Percentiles rank a stretch among this genome's conserved stretches.
These are phyloP conservation scores for Pachyramphus minor DNA, from an alignment of 2,113 vertebrate genomes.

Conservation along the genomic window DNA sequence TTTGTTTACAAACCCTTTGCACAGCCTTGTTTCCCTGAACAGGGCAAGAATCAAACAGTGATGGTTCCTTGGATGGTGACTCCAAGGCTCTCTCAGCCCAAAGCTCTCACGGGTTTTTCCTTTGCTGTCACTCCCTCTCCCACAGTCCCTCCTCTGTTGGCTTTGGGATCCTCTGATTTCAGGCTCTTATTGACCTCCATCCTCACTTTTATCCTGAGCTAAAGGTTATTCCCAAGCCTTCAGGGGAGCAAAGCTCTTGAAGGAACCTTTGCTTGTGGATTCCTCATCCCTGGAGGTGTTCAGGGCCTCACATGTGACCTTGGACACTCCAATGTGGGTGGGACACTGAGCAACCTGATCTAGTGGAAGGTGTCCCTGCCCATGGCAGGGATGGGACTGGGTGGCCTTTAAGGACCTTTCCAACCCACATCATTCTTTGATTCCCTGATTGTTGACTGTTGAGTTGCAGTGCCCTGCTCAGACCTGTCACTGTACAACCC, in stretches of 20 bases:
- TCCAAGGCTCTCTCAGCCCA: not conserved
- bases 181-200: not conserved
- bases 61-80: not conserved
- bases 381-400: not conserved
- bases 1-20: not conserved
- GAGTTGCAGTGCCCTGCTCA: not conserved
- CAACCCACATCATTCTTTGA: not conserved
- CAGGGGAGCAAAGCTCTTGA: not conserved
- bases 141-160: not conserved
- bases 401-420: not conserved
- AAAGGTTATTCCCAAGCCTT: not conserved
- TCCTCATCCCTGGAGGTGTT: not conserved
- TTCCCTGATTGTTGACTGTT: not conserved
- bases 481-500: not conserved
- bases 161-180: not conserved
- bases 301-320: no score
- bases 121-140: not conserved
- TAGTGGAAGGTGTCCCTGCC: not conserved
- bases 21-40: not conserved
- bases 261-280: not conserved
- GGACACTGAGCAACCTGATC: not conserved
- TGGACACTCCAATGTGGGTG: not conserved
- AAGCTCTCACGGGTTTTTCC: not conserved
- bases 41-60: not conserved
- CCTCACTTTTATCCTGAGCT: accelerated